These are phyloP conservation scores for Aix galericulata DNA, from an alignment of 2,113 vertebrate species.

Conservation along the genomic window DNA sequence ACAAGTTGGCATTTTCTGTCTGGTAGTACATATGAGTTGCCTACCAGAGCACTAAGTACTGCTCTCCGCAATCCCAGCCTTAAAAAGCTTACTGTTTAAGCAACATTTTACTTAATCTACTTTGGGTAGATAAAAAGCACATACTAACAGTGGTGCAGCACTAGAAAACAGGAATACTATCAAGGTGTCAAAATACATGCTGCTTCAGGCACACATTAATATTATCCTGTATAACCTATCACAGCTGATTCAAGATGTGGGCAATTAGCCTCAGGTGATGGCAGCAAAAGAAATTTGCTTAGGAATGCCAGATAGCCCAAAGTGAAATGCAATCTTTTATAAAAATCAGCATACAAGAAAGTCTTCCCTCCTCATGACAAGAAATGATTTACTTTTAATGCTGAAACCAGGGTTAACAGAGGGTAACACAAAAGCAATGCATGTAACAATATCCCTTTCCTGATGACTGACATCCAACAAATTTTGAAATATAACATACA, in stretches of 20 bases:
- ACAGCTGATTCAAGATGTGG: not conserved
- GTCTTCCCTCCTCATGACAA: not conserved
- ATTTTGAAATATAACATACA: not conserved
- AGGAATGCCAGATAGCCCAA: not conserved
- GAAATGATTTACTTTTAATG: not conserved
- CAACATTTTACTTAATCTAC: not conserved
- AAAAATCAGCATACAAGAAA: not conserved
- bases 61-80: not conserved
- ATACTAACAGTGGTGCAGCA: not conserved
- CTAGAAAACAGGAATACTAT: not conserved
- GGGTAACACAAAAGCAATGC: not conserved
- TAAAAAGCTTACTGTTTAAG: not conserved
- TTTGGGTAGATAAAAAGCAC: not conserved
- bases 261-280: not conserved
- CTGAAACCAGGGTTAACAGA: not conserved
- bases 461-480: not conserved
- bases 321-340: not conserved
- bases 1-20: not conserved
- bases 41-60: not conserved
- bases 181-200: not conserved
- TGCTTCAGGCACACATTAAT: not conserved
- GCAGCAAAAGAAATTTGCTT: not conserved
- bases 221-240: not conserved
- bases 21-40: fast-evolving
- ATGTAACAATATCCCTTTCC: not conserved